phyloP scores from a whole-genome alignment of 2,797 vertebrate genomes.

The Danio aesculapii region DNA sequence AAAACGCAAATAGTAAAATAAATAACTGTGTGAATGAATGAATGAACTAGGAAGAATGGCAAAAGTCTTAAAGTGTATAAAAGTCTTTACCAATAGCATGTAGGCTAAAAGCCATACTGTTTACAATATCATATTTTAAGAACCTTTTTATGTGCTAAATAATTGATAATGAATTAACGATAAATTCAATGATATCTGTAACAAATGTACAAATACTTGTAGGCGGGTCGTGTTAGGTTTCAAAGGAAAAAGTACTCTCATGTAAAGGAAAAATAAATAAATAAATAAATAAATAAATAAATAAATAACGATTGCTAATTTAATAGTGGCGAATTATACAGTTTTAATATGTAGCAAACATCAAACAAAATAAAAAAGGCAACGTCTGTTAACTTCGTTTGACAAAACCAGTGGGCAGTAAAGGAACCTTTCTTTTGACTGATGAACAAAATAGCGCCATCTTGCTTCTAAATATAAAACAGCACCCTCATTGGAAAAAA shows the following conservation, averaged over 20 bases:
- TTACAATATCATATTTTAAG: not conserved
- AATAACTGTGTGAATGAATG: not conserved
- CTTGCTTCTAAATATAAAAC: constrained; percentile 70
- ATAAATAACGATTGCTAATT: not conserved
- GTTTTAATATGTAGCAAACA: constrained; percentile 3
- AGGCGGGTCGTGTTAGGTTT: not conserved
- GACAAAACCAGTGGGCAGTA: constrained; percentile 12
- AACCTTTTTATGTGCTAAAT: not conserved
- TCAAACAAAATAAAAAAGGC: constrained; percentile 2
- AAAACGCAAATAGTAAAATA: not conserved
- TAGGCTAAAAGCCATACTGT: not conserved
- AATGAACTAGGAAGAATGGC: not conserved
- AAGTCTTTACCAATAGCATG: too few relatives aligned
- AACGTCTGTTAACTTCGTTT: constrained; percentile 18
- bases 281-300: not conserved
- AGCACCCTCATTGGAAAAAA: not conserved
- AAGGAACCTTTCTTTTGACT: constrained; percentile 45
- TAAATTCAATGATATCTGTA: not conserved
- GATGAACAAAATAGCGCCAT: constrained; percentile 80
- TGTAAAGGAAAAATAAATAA: not conserved
- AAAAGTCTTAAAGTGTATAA: not conserved
- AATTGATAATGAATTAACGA: not conserved
- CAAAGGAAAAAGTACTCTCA: not conserved
- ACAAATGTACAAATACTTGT: not conserved
- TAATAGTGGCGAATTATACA: not conserved